A percentile compares a stretch with the other conserved stretches of the same genome.
These are phyloP conservation scores for Tenualosa ilisha DNA, from an alignment of 2,797 vertebrate genomes.

Conservation along the genomic window DNA sequence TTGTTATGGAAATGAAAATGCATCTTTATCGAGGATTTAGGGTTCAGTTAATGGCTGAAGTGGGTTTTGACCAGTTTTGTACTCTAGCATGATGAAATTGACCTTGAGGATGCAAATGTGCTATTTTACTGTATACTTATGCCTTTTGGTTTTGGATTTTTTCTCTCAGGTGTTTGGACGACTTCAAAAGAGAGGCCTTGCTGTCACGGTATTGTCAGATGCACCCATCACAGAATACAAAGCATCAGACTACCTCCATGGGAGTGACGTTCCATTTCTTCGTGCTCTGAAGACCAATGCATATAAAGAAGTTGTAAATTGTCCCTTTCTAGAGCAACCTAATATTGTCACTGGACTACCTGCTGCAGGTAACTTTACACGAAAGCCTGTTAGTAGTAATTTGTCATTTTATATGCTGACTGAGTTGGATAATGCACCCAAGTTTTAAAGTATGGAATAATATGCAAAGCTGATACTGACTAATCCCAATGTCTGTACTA, in stretches of 20 bases:
- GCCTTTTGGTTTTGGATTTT: conserved; percentile 7
- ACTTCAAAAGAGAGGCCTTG: conserved; percentile 75
- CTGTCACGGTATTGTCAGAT: conserved; percentile 85
- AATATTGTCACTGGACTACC: conserved; percentile 89
- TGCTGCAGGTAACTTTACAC: conserved; percentile 82
- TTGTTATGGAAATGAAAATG: too few species aligned
- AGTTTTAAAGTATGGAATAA: too few species aligned
- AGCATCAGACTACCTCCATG: conserved; percentile 76
- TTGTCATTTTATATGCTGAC: not conserved
- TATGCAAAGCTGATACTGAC: too few species aligned
- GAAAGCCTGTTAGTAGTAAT: not conserved
- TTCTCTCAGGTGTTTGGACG: conserved; percentile 81
- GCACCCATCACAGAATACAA: conserved; percentile 86
- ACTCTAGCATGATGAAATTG: too few species aligned
- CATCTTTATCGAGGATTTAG: too few species aligned
- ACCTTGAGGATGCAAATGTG: too few species aligned
- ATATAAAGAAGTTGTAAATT: conserved; percentile 68
- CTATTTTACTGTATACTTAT: not conserved
- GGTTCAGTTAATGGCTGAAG: too few species aligned
- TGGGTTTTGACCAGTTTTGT: too few species aligned
- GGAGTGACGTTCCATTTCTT: conserved; percentile 82
- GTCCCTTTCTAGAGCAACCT: conserved; percentile 86
- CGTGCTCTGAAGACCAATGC: conserved; percentile 81
- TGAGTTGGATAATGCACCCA: too few species aligned
- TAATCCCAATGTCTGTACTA: too few species aligned